Percentiles rank a stretch among this genome's conserved stretches.
These are phyloP conservation scores for Callionymus lyra DNA, from an alignment of 2,113 vertebrate genomes.

Conservation along the genomic window DNA sequence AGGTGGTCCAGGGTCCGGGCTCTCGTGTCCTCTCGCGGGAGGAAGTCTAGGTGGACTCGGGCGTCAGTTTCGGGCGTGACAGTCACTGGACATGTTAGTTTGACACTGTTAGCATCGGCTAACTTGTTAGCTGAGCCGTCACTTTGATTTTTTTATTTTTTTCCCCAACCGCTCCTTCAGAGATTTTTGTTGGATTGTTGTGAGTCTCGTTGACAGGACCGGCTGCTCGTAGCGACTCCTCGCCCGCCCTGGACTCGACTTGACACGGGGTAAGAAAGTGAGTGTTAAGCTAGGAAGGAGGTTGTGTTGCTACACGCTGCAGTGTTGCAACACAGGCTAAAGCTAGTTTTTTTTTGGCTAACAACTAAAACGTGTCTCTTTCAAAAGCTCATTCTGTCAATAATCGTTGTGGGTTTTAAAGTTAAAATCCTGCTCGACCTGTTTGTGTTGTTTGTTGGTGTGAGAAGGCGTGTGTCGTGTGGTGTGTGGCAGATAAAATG, in stretches of 20 bases:
- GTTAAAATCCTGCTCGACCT: background rate
- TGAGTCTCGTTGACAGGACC: background rate
- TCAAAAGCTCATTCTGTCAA: too few relatives aligned
- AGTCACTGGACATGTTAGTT: too few relatives aligned
- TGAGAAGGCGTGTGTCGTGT: background rate
- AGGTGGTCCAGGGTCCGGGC: too few relatives aligned
- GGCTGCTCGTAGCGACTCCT: background rate
- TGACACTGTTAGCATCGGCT: constrained; percentile 39
- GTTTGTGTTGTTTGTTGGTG: background rate
- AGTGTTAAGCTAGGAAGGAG: constrained; percentile 6
- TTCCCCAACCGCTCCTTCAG: too few relatives aligned
- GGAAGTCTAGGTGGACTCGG: too few relatives aligned
- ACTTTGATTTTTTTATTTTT: constrained; percentile 39
- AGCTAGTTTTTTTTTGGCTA: too few relatives aligned
- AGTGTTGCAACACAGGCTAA: constrained; percentile 5
- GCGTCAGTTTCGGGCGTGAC: too few relatives aligned
- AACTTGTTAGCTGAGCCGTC: constrained; percentile 24
- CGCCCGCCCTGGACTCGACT: constrained; percentile 17
- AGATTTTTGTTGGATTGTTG: too few relatives aligned
- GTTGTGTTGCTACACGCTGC: constrained; percentile 1
- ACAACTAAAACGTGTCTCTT: too few relatives aligned
- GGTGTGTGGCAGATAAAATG: too few relatives aligned
- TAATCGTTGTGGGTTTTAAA: background rate
- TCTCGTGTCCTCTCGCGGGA: too few relatives aligned
- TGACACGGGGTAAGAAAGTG: constrained; percentile 33